A percentile compares a stretch with the other conserved stretches of the same genome.
phyloP scores from a whole-genome alignment of 1,140 invertebrate species.

The Macrobrachium nipponense region DNA sequence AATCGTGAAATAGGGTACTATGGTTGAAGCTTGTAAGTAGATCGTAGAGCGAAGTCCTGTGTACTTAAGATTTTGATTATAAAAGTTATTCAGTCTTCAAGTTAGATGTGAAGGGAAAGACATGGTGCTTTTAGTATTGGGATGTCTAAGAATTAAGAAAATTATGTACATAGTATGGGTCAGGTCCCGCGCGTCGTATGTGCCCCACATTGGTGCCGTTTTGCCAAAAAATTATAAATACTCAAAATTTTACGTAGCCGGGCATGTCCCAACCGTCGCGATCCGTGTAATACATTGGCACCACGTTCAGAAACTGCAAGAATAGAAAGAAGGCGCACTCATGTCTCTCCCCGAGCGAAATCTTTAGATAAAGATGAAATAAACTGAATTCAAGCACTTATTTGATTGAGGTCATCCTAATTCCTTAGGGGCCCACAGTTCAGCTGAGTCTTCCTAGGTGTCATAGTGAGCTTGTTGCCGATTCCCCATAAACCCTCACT shows the following conservation, averaged over 20 bases:
- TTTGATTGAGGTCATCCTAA: constrained; percentile 6
- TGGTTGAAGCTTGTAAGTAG: constrained; percentile 50
- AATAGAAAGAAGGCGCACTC: background rate
- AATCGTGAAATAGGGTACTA: constrained; percentile 19
- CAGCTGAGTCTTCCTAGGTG: constrained; percentile 55
- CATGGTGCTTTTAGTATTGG: too few species aligned
- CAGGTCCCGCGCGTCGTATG: too few species aligned
- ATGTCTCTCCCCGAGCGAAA: background rate
- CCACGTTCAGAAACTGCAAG: background rate
- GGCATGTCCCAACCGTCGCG: too few species aligned
- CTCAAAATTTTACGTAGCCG: too few species aligned
- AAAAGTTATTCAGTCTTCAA: too few species aligned
- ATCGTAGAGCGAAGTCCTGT: background rate
- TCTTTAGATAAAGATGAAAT: background rate
- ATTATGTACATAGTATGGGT: too few species aligned
- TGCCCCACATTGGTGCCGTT: too few species aligned
- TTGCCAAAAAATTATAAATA: too few species aligned
- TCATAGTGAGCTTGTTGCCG: constrained; percentile 30
- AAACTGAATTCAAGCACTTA: background rate
- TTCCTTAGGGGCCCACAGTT: constrained; percentile 7
- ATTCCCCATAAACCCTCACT: too few species aligned
- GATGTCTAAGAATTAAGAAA: too few species aligned
- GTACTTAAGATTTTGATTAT: too few species aligned
- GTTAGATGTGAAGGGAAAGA: too few species aligned
- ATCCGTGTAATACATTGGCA: background rate